Percentiles rank a stretch among this genome's conserved stretches.
phyloP scores from a whole-genome alignment of 2,113 vertebrate genomes.

The Lamprologus callipterus region DNA sequence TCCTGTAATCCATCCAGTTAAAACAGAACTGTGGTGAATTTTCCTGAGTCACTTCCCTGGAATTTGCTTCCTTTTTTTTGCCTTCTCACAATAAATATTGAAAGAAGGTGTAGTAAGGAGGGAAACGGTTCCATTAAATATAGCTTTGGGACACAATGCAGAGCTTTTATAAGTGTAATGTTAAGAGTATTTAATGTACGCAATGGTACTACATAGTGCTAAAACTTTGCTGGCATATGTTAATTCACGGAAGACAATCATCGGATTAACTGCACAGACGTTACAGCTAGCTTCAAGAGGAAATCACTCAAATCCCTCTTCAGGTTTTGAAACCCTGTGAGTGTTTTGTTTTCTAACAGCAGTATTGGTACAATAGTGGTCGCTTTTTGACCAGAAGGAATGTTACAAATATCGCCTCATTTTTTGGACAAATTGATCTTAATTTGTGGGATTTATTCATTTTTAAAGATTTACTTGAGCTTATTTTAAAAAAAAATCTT shows the following conservation, averaged over 20 bases:
- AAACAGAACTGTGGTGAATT: not conserved
- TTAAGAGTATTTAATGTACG: slow-evolving; percentile 44
- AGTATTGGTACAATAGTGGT: slow-evolving; percentile 4
- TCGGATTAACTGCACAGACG: not conserved
- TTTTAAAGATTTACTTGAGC: not conserved
- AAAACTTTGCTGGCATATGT: not conserved
- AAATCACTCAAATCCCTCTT: not conserved
- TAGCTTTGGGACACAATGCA: not conserved
- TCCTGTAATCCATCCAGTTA: not conserved
- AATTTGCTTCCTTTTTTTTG: not conserved
- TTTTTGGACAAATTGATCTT: not conserved
- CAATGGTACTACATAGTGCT: not conserved
- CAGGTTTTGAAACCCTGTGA: not conserved
- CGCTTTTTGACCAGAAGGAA: not conserved
- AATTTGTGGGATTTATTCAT: not conserved
- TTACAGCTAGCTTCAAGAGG: not conserved
- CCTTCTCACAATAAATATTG: not conserved
- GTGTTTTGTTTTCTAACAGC: not conserved
- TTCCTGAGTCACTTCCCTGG: not conserved
- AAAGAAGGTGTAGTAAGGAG: not conserved
- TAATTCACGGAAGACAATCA: not conserved
- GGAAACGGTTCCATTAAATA: not conserved
- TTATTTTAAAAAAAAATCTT: not conserved
- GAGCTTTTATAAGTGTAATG: not conserved
- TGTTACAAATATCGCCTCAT: not conserved